Base-by-base conservation (phyloP, 2,797 vertebrate genomes). In the Heliangelus exortis region DNA sequence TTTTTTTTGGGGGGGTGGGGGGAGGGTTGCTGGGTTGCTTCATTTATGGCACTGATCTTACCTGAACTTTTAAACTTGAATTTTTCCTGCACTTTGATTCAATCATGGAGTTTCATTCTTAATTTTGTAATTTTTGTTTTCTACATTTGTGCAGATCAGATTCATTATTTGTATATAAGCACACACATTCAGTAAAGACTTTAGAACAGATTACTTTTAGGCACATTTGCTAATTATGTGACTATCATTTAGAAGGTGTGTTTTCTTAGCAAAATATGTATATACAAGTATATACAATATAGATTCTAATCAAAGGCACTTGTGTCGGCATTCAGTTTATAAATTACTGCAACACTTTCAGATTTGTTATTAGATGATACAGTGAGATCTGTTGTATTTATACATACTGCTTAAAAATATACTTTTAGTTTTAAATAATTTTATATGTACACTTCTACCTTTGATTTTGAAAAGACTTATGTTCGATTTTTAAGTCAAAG, bases 331-430 rank as follows among this genome's bases (percentile, higher is more conserved):
- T 97, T 97, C 94, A 97, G 93, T 97, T 97, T 97, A 97, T 97
- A 97, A 98, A 97, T 97, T 98, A 97, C 94, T 97, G 97, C 91
- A 97, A 98, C 98, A 98, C 98, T 98, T 98, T 99, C 98, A 98
- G 98, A 98, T 99, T 98, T 99, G 98, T 98, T 98, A 99, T 97
- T 97, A 95, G 93, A 98, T 98, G 97, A 98, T 96, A 97, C 97
- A 96, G 97, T 97, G 80, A 98, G 93, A 97, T 97, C 96, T 96
- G 95, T 98, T 98, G 98, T 98, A 98, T 99, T 98, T 98, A 98
- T 99, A 98, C 98, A 98, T 98, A 98, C 97, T 98, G 93, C 95
- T 97, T 97, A 93, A 97, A 90, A 97, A 96, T 97, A 98, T 98
- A 97, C 96, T 98, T 99, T 99, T 98, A 97, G 97, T 98, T 98